phyloP scores from a whole-genome alignment of 2,113 vertebrate species.

The Xiphophorus hellerii region DNA sequence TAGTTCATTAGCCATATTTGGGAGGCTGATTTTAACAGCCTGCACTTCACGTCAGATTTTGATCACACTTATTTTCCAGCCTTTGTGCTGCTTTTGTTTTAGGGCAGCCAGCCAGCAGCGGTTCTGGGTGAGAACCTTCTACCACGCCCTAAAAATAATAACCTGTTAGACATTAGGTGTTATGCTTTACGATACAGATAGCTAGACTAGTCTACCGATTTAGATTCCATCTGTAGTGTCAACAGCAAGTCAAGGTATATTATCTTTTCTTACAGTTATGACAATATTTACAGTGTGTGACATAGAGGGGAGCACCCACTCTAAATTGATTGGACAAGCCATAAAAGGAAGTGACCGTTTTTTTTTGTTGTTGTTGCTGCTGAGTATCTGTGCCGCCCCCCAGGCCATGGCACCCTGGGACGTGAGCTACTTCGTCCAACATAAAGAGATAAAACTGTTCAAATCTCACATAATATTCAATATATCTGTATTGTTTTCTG shows the following conservation, averaged over 20 bases:
- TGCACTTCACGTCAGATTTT: slow-evolving; percentile 30
- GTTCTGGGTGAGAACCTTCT: neutral
- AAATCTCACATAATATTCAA: neutral
- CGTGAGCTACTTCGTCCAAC: neutral
- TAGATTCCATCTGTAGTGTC: no score
- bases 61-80: slow-evolving; percentile 29
- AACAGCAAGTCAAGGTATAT: no score
- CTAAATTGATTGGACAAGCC: no score
- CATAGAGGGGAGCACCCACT: no score
- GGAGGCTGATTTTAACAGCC: slow-evolving; percentile 35
- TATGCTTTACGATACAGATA: neutral
- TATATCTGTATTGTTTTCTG: neutral
- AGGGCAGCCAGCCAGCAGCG: neutral
- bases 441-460: neutral
- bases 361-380: neutral
- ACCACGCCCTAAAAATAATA: neutral
- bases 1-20: slow-evolving; percentile 63
- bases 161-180: neutral
- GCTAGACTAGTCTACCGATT: neutral
- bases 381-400: neutral
- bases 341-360: no score
- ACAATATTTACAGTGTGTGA: no score
- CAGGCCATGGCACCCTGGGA: neutral
- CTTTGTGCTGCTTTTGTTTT: slow-evolving; percentile 1
- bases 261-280: no score